These are phyloP conservation scores for Piscicola geometra DNA, from an alignment of 2,888 invertebrate species.

Conservation along the genomic window DNA sequence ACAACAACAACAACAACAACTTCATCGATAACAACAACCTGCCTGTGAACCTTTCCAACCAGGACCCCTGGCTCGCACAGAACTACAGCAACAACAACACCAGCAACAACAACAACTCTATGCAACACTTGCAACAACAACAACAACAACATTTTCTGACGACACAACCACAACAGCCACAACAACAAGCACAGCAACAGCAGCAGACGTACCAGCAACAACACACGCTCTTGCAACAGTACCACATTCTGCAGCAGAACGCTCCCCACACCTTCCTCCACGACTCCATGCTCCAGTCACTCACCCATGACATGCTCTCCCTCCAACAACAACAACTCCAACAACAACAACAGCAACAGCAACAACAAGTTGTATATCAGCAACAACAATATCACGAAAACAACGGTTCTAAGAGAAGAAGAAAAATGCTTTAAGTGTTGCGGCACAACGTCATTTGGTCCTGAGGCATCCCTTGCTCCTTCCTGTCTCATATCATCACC, in stretches of 20 bases:
- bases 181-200: conserved; percentile 25
- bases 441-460: too few species aligned
- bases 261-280: conserved; percentile 15
- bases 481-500: too few species aligned
- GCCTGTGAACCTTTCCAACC: conserved; percentile 30
- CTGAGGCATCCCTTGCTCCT: too few species aligned
- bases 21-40: conserved; percentile 27
- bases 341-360: conserved; percentile 26
- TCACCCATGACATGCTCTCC: conserved; percentile 30
- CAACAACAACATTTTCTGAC: background rate
- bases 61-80: conserved; percentile 27
- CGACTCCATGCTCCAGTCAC: conserved; percentile 16
- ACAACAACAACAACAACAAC: background rate
- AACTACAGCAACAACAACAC: conserved; percentile 14
- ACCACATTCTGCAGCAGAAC: conserved; percentile 21
- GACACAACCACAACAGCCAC: conserved; percentile 4
- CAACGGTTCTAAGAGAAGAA: conserved; percentile 24
- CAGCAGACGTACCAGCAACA: conserved; percentile 10
- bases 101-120: background rate
- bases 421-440: conserved; percentile 5
- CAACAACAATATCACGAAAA: conserved; percentile 14
- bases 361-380: conserved; percentile 15
- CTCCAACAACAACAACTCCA: conserved; percentile 32
- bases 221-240: conserved; percentile 7
- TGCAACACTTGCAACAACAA: conserved; percentile 1